Conservation (phyloP, 2,797 vertebrate species). For the Stomatorhinus walkeri region DNA sequence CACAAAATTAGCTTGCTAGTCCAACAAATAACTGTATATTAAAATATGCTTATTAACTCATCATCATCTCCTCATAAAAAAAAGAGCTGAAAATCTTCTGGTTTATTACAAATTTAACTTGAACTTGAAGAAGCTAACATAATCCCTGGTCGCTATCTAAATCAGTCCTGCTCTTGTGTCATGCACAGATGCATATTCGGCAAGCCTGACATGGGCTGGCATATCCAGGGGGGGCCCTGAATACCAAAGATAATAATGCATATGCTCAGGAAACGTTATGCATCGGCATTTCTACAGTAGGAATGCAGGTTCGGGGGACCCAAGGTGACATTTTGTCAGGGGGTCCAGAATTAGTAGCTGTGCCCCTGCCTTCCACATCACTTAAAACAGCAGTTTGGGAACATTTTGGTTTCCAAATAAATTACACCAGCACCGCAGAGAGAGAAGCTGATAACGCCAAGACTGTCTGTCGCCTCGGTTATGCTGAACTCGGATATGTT, state of each 20-base stretch:
- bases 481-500: neutral
- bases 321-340: neutral
- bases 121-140: neutral
- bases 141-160: neutral
- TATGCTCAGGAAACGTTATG: neutral
- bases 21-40: neutral
- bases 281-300: neutral
- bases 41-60: neutral
- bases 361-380: neutral
- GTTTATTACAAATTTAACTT: neutral
- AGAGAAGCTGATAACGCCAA: neutral
- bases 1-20: neutral
- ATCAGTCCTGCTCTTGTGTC: neutral
- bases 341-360: neutral
- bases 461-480: neutral
- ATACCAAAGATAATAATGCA: neutral
- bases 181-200: neutral
- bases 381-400: neutral
- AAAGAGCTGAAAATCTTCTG: neutral
- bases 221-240: neutral
- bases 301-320: neutral
- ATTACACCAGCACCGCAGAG: neutral
- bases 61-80: neutral
- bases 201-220: neutral
- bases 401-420: neutral